phyloP scores from a whole-genome alignment of 92 coral and sea anemone species.

The Chrysogorgia sp. region DNA sequence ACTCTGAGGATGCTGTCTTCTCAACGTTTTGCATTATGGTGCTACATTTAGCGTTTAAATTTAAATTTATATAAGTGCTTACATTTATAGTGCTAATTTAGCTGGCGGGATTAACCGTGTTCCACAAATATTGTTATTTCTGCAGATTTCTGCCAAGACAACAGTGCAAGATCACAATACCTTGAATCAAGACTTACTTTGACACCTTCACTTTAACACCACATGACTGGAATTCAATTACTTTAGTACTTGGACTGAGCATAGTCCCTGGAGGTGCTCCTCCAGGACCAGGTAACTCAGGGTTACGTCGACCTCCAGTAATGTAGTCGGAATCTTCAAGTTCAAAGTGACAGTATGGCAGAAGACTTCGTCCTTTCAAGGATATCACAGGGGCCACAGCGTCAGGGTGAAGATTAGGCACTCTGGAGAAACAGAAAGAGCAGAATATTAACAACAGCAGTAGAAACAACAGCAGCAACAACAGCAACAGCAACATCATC shows the following conservation, averaged over 20 bases:
- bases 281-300: constrained; percentile 91
- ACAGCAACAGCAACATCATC: too few relatives aligned
- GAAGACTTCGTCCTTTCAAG: constrained; percentile 82
- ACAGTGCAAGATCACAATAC: too few relatives aligned
- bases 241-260: constrained; percentile 92
- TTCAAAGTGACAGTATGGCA: constrained; percentile 98
- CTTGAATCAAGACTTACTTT: constrained; percentile 52
- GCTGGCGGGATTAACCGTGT: too few relatives aligned
- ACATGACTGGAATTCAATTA: constrained; percentile 95
- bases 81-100: too few relatives aligned
- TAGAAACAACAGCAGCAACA: neutral
- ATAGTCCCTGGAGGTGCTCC: constrained; percentile 99
- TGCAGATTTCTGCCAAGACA: neutral
- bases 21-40: too few relatives aligned
- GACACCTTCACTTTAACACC: constrained; percentile 90
- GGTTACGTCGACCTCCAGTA: constrained; percentile 94
- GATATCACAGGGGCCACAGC: constrained; percentile 60
- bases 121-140: too few relatives aligned
- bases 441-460: too few relatives aligned
- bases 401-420: constrained; percentile 77
- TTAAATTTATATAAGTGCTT: too few relatives aligned
- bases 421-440: constrained; percentile 53
- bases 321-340: constrained; percentile 92
- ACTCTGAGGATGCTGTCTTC: too few relatives aligned
- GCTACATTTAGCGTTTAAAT: too few relatives aligned